Conservation (phyloP, 2,113 vertebrate species). For the Melanerpes formicivorus region DNA sequence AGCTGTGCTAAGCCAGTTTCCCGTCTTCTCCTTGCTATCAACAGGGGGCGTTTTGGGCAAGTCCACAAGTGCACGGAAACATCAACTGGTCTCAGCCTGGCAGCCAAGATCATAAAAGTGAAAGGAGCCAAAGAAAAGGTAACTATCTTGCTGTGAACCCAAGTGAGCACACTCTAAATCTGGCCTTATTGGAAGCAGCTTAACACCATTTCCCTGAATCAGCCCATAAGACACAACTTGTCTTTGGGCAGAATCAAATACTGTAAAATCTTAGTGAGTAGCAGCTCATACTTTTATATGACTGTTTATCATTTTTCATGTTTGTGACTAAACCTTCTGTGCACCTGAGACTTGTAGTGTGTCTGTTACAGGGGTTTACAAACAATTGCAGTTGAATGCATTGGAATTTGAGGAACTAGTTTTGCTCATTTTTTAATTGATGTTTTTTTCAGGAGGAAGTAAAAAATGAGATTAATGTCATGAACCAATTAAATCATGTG, state of each 20-base stretch:
- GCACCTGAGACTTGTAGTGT: background rate
- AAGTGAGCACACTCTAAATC: background rate
- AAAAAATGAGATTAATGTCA: slow-evolving; percentile 89
- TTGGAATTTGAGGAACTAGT: background rate
- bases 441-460: slow-evolving; percentile 84
- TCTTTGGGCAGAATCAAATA: too few species aligned
- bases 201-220: too few species aligned
- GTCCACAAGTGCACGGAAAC: slow-evolving; percentile 87
- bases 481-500: slow-evolving; percentile 89
- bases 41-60: slow-evolving; percentile 89
- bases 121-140: slow-evolving; percentile 87
- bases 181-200: background rate
- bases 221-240: fast-evolving
- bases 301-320: background rate
- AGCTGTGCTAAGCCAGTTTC: background rate
- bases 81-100: slow-evolving; percentile 82
- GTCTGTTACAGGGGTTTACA: background rate
- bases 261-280: background rate
- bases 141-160: slow-evolving; percentile 2
- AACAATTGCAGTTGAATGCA: background rate
- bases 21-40: background rate
- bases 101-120: slow-evolving; percentile 90
- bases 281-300: background rate
- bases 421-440: background rate
- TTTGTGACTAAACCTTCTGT: background rate